phyloP scores from a whole-genome alignment of 1,140 invertebrate genomes.

The Caenorhabditis tropicalis region DNA sequence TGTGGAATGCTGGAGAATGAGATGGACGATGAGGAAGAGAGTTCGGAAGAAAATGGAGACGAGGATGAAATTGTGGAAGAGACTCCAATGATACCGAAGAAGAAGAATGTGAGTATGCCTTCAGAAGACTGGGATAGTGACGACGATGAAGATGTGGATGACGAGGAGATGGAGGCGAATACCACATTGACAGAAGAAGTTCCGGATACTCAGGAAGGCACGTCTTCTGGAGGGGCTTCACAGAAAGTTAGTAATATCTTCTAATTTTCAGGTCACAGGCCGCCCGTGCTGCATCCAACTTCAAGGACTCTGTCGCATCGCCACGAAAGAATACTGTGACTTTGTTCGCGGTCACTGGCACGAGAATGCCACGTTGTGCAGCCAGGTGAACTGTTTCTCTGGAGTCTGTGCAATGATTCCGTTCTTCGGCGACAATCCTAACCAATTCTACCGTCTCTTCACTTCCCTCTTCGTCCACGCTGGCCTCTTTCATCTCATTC shows the following conservation, averaged over 20 bases:
- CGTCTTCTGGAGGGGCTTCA: too few species aligned
- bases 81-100: background rate
- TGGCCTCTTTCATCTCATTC: conserved; percentile 87
- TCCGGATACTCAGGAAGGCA: too few species aligned
- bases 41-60: background rate
- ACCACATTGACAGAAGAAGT: background rate
- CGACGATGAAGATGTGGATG: conserved; percentile 33
- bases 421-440: conserved; percentile 88
- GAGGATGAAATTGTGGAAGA: background rate
- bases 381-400: conserved; percentile 94
- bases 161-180: conserved; percentile 15
- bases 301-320: conserved; percentile 94
- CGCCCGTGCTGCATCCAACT: conserved; percentile 97
- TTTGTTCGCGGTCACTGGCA: conserved; percentile 96
- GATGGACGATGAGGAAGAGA: conserved; percentile 39
- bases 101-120: background rate
- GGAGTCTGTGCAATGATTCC: conserved; percentile 99
- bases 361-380: conserved; percentile 94
- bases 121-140: background rate
- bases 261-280: conserved; percentile 77
- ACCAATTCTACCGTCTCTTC: conserved; percentile 96
- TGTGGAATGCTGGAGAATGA: conserved; percentile 39
- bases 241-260: too few species aligned
- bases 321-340: conserved; percentile 95
- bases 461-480: conserved; percentile 97